phyloP scores from a whole-genome alignment of 2,888 invertebrate species.

The Quadroppia sp. region DNA sequence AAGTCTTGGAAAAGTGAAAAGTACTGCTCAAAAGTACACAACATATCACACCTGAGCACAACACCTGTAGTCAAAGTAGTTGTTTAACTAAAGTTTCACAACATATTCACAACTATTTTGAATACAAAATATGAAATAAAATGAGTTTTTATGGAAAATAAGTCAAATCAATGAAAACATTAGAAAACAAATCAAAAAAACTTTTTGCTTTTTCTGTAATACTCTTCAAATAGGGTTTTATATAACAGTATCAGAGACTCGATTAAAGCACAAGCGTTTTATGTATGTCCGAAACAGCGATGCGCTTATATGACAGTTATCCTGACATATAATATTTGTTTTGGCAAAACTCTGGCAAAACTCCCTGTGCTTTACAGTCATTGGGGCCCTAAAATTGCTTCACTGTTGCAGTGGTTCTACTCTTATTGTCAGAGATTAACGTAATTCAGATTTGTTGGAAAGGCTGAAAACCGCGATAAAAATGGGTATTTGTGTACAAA shows the following conservation, averaged over 20 bases:
- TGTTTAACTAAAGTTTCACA: too few relatives aligned
- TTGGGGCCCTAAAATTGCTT: background rate
- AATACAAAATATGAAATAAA: too few relatives aligned
- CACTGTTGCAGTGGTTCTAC: conserved; percentile 15
- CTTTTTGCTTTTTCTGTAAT: background rate
- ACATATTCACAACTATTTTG: too few relatives aligned
- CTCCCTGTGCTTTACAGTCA: background rate
- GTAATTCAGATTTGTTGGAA: conserved; percentile 9
- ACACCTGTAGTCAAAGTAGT: too few relatives aligned
- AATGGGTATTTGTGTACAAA: background rate
- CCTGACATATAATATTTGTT: conserved; percentile 41
- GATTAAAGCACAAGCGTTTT: conserved; percentile 20
- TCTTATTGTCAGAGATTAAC: conserved; percentile 22
- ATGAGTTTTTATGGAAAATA: too few relatives aligned
- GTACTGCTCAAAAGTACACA: too few relatives aligned
- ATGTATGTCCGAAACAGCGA: background rate
- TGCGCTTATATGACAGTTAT: conserved; percentile 39
- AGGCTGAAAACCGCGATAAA: conserved; percentile 36
- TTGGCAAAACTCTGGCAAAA: conserved; percentile 2
- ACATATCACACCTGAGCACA: too few relatives aligned
- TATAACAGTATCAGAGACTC: background rate
- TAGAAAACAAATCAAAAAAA: too few relatives aligned
- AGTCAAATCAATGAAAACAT: too few relatives aligned
- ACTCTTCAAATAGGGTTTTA: background rate
- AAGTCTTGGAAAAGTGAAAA: too few relatives aligned